A percentile compares a stretch with the other conserved stretches of the same genome.
Evolutionary conservation across 2,888 invertebrate genomes (phyloP).

Genomic region (Eupelmus urozonus): DNA sequence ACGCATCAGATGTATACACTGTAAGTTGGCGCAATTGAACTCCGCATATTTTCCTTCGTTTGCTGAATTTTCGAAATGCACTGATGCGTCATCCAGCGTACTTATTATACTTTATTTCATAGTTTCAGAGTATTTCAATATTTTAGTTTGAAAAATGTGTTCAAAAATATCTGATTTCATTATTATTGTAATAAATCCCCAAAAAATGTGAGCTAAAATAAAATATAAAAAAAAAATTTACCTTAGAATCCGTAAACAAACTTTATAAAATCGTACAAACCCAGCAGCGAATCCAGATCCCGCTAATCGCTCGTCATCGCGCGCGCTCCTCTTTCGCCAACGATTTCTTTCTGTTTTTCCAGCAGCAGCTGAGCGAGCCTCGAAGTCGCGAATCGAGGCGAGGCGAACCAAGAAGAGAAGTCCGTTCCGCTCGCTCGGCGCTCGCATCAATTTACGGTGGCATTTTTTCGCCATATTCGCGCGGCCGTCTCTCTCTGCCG

Average conservation of each 20-base stretch:
- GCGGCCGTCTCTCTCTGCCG: conserved; percentile 61
- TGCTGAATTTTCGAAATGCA: conserved; percentile 23
- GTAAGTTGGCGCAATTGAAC: not conserved
- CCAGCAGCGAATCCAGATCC: conserved; percentile 21
- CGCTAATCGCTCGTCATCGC: conserved; percentile 52
- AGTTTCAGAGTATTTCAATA: too few relatives aligned
- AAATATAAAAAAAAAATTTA: too few relatives aligned
- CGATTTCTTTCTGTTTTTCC: conserved; percentile 60
- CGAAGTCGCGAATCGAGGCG: too few relatives aligned
- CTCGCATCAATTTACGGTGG: conserved; percentile 73
- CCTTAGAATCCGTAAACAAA: not conserved
- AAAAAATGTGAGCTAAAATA: too few relatives aligned
- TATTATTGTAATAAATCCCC: too few relatives aligned
- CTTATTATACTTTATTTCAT: not conserved
- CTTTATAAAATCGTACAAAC: not conserved
- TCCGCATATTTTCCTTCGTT: conserved; percentile 20
- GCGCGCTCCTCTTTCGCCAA: conserved; percentile 53
- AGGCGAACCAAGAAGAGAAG: conserved; percentile 49
- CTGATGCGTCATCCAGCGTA: not conserved
- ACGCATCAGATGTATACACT: not conserved
- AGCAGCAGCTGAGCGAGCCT: too few relatives aligned
- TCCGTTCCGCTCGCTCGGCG: conserved; percentile 65
- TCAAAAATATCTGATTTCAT: too few relatives aligned
- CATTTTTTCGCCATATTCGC: conserved; percentile 61
- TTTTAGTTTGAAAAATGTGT: too few relatives aligned